phyloP scores from a whole-genome alignment of 2,113 vertebrate species.

The Colius striatus region DNA sequence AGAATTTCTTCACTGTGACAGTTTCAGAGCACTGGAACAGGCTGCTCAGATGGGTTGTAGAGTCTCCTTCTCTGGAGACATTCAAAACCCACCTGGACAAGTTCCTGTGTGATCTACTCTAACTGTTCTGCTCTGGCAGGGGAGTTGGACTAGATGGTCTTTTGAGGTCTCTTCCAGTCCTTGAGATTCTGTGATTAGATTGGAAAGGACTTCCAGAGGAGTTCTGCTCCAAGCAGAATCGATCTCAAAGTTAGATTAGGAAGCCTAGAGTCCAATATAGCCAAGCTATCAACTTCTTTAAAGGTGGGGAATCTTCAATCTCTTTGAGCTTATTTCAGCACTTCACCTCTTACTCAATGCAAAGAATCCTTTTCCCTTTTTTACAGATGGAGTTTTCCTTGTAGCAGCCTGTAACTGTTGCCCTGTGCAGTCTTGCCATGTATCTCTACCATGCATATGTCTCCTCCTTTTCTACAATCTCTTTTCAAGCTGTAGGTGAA shows the following conservation, averaged over 20 bases:
- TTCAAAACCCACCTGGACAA: too few species aligned
- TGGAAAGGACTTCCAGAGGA: background rate
- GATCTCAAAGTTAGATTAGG: background rate
- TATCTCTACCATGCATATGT: background rate
- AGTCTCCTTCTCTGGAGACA: too few species aligned
- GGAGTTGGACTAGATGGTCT: too few species aligned
- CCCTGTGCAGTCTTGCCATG: too few species aligned
- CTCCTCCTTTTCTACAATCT: background rate
- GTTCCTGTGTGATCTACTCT: too few species aligned
- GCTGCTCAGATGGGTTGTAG: too few species aligned
- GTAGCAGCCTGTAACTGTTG: background rate
- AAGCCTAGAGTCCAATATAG: rapidly evolving
- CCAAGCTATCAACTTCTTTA: background rate
- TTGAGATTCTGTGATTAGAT: background rate
- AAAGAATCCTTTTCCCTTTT: background rate
- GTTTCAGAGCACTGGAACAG: too few species aligned
- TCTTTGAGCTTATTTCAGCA: background rate
- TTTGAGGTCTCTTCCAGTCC: too few species aligned
- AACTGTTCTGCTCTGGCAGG: too few species aligned
- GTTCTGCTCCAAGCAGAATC: background rate
- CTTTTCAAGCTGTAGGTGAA: background rate
- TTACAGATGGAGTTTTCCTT: background rate
- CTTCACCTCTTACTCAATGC: background rate
- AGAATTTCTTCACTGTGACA: too few species aligned
- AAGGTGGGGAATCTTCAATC: background rate